These are phyloP conservation scores for Eustalomyia histrio DNA, from an alignment of 2,888 invertebrate genomes.

Conservation along the genomic window DNA sequence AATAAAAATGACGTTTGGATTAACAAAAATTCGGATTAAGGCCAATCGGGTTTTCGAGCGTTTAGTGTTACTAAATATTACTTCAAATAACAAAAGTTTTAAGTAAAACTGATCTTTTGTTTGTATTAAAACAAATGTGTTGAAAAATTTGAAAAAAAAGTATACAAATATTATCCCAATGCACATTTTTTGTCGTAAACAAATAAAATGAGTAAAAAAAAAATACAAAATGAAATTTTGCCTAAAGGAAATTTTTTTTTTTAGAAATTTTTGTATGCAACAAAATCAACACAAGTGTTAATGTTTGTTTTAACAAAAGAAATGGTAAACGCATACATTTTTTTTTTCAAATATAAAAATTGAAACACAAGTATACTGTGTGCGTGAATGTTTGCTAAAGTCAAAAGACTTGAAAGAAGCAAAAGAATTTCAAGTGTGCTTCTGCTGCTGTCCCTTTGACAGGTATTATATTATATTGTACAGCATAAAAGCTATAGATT, in stretches of 20 bases:
- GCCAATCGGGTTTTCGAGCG: too few species aligned
- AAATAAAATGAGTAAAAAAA: slow-evolving; percentile 37
- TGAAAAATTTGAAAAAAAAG: slow-evolving; percentile 42
- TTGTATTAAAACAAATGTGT: slow-evolving; percentile 43
- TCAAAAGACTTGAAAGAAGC: slow-evolving; percentile 1
- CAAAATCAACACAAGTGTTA: slow-evolving; percentile 64
- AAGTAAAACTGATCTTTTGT: too few species aligned
- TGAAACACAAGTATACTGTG: neutral
- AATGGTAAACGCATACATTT: slow-evolving; percentile 9
- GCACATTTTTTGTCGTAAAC: slow-evolving; percentile 32
- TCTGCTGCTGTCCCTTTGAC: slow-evolving; percentile 47
- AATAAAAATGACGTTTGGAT: too few species aligned
- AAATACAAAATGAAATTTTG: slow-evolving; percentile 36
- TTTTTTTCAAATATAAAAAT: neutral
- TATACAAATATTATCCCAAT: slow-evolving; percentile 48
- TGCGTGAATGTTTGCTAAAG: slow-evolving; percentile 48
- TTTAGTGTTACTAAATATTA: too few species aligned
- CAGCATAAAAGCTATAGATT: slow-evolving; percentile 40
- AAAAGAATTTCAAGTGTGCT: slow-evolving; percentile 48
- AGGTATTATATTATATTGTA: slow-evolving; percentile 10
- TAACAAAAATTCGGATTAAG: too few species aligned
- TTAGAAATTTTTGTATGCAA: slow-evolving; percentile 18
- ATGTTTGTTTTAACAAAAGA: slow-evolving; percentile 58
- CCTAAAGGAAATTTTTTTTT: slow-evolving; percentile 19
- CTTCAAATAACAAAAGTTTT: too few species aligned